These are phyloP conservation scores for Nicator chloris DNA, from an alignment of 2,113 vertebrate genomes.

Conservation along the genomic window DNA sequence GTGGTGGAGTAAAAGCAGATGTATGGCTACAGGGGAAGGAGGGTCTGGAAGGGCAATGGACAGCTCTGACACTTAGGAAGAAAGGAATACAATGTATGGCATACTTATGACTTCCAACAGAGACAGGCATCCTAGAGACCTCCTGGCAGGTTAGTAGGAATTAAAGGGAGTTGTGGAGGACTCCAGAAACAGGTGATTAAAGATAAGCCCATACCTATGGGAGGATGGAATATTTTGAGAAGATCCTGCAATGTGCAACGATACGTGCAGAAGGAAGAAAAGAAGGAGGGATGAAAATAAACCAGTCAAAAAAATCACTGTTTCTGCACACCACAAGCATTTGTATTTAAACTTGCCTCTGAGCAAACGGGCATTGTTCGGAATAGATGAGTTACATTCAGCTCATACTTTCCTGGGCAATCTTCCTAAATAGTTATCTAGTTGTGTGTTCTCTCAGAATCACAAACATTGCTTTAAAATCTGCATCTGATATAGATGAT, in stretches of 20 bases:
- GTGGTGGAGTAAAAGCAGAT: background rate
- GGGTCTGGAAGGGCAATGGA: background rate
- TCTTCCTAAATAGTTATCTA: background rate
- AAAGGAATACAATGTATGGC: background rate
- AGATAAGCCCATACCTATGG: background rate
- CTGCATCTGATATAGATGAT: background rate
- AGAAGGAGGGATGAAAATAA: background rate
- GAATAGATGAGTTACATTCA: background rate
- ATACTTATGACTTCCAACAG: background rate
- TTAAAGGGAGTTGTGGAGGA: background rate
- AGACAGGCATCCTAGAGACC: background rate
- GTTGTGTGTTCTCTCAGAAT: background rate
- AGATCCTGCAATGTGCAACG: background rate
- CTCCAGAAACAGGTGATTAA: background rate
- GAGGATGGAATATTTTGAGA: background rate
- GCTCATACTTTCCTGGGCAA: background rate
- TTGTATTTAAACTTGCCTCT: background rate
- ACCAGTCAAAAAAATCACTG: background rate
- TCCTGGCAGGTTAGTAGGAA: background rate
- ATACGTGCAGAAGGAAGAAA: background rate
- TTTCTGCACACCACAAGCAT: background rate
- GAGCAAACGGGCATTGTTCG: background rate
- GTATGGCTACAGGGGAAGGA: background rate
- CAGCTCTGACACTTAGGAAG: background rate
- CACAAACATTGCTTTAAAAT: background rate